These are phyloP conservation scores for Macrostomum lignano DNA, from an alignment of 1,140 invertebrate species.

Conservation along the genomic window DNA sequence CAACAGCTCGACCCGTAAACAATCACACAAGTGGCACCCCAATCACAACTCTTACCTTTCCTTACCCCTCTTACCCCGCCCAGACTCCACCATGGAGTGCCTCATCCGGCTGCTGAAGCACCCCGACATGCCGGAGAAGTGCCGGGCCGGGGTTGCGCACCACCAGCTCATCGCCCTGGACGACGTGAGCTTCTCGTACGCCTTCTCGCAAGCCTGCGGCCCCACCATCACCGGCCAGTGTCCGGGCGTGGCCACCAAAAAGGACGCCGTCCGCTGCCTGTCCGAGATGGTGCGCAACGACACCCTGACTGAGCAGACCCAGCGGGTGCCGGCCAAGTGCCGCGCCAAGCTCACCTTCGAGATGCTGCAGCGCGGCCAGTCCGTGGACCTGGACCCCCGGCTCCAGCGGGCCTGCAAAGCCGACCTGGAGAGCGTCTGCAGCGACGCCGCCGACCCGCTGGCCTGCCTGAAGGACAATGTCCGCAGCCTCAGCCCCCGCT, in stretches of 20 bases:
- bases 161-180: slow-evolving; percentile 31
- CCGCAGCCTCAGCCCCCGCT: slow-evolving; percentile 36
- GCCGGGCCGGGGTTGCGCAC: slow-evolving; percentile 69
- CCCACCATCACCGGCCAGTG: slow-evolving; percentile 6
- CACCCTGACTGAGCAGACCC: slow-evolving; percentile 10
- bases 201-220: slow-evolving; percentile 4
- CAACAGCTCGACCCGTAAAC: too few relatives aligned
- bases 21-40: too few relatives aligned
- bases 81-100: too few relatives aligned
- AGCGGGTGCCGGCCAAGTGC: neutral
- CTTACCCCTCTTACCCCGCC: too few relatives aligned
- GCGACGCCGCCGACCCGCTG: neutral
- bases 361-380: neutral
- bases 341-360: neutral
- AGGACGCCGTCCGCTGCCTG: slow-evolving; percentile 7
- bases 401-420: neutral
- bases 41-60: too few relatives aligned
- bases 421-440: neutral
- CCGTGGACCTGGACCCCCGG: neutral
- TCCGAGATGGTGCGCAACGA: slow-evolving; percentile 7
- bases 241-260: slow-evolving; percentile 3
- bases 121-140: slow-evolving; percentile 40
- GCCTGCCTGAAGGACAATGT: slow-evolving; percentile 36
- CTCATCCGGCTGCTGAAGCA: slow-evolving; percentile 70
- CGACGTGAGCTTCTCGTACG: slow-evolving; percentile 2